Evolutionary conservation across 2,797 vertebrate genomes (phyloP), one percentile per base, ranked within the genome.

Genomic region (Chrosomus eos): DNA sequence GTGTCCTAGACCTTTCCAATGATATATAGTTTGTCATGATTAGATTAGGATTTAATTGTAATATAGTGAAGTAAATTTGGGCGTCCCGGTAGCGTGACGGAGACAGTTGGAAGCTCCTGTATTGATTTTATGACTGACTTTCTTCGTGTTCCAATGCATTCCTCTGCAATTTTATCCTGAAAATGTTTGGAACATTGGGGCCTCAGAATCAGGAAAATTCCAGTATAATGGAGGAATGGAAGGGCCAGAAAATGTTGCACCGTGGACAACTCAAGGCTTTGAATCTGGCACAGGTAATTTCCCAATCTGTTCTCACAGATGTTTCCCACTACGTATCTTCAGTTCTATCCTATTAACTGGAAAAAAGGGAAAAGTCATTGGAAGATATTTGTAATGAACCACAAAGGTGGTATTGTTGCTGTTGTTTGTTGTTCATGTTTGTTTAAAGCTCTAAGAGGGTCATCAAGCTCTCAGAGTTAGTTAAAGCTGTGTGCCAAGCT

Each of bases 161-260:
- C 40, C 14, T 62, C 19, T 26, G 31, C 60, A 66, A 1, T 83
- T 28, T 82, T 62, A n/a, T 73, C n/a, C 38, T n/a, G 19, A 82
- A 26, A 75, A 31, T 26, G 9, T 33, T 75, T 5, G 3, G 72
- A 74, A 74, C 9, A 23, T 33, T 19, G 10, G 26, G 38, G n/a
- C 23, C 23, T 45, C 11, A 7, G 43, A n/a, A 67, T 81, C n/a
- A 21, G 21, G 26, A 55, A 26, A 55, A 58, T 58, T 11, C 8
- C 10, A 10, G 8, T 43, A 13, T 53, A 40, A 16, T 40, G 7
- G 23, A 40, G n/a, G 14, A 13, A 21, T 38, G 23, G 16, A 33
- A 7, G 28, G 4, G 48, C 28, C 72, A 75, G 31, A n/a, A n/a
- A 31, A 36, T 11, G 26, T 38, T 68, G 67, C 43, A 28, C 2